Base-by-base conservation (phyloP, 2,113 vertebrate genomes). In the Hyaena hyaena region DNA sequence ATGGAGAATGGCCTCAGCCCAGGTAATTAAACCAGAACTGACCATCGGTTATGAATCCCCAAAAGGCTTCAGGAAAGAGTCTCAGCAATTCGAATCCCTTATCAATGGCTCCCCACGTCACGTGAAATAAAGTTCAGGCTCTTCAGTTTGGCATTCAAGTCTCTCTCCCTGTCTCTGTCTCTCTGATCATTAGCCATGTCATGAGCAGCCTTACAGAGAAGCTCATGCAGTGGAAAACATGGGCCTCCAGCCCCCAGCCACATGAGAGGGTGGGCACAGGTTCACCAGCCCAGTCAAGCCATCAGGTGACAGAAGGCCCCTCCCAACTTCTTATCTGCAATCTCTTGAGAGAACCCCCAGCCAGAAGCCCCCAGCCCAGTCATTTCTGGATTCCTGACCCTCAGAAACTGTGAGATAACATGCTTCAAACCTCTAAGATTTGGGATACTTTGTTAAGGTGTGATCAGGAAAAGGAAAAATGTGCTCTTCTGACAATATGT, bases 391-490 rank as follows among this genome's bases (percentile, higher is more conserved):
- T 95, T 63, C 76, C 12, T 66, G 84, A 79, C 12, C 31, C 95
- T 95, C 53, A 85, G 97, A 93, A 93, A 85, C 12, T 35, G 43
- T 90, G n/a, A 92, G 35, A 58, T 45, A 39, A n/a, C 94, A 4
- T 43, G 48, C n/a, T 66, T 45, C 26, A 65, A 79, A 43, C 48
- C 45, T 66, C 61, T n/a, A n/a, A 33, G 8, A 35, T 82, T 82
- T 33, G 5, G 15, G 28, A 28, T 92, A 4, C 74, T 69, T 91
- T 91, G 63, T 93, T 80, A 79, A 68, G 66, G 21, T 77, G 33
- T 45, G 33, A 73, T 77, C 35, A 80, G 66, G 53, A 93, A 23
- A 55, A 96, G 11, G 55, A 89, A 28, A 96, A 74, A 74, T 43
- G 74, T 79, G 7, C 31, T 94, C 76, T 73, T 94, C 80, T 71